phyloP scores from a whole-genome alignment of 2,888 invertebrate species.

The Unio delphinus region DNA sequence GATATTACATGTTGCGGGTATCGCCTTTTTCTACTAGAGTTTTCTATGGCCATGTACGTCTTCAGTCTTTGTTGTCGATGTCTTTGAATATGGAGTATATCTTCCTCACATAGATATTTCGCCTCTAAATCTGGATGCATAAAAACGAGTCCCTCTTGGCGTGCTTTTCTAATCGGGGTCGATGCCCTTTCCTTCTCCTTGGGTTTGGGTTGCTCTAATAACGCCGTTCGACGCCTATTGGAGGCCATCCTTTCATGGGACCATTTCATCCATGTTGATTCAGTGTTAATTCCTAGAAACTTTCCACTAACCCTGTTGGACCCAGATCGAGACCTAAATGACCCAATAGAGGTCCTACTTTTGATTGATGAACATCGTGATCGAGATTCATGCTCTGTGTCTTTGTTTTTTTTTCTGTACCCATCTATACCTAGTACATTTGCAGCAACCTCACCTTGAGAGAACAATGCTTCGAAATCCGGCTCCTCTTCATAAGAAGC shows the following conservation, averaged over 20 bases:
- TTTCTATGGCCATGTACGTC: conserved; percentile 59
- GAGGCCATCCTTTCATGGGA: conserved; percentile 60
- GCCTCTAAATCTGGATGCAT: conserved; percentile 60
- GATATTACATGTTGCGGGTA: conserved; percentile 18
- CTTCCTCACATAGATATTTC: conserved; percentile 60
- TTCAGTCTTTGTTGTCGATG: conserved; percentile 58
- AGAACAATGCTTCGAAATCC: conserved; percentile 44
- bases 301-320: conserved; percentile 42
- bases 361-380: conserved; percentile 32
- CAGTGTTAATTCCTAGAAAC: conserved; percentile 42
- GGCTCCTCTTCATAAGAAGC: conserved; percentile 19
- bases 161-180: conserved; percentile 68
- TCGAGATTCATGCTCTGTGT: conserved; percentile 46
- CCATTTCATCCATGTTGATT: conserved; percentile 62
- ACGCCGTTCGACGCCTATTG: conserved; percentile 56
- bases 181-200: conserved; percentile 57
- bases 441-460: conserved; percentile 18
- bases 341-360: conserved; percentile 44
- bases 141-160: conserved; percentile 63
- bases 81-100: conserved; percentile 56
- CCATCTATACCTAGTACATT: too few relatives aligned
- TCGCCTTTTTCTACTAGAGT: conserved; percentile 46
- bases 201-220: conserved; percentile 53
- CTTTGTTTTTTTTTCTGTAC: conserved; percentile 36
- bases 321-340: conserved; percentile 52